Conservation (phyloP, 2,888 invertebrate species). For the Metacarcinus magister region DNA sequence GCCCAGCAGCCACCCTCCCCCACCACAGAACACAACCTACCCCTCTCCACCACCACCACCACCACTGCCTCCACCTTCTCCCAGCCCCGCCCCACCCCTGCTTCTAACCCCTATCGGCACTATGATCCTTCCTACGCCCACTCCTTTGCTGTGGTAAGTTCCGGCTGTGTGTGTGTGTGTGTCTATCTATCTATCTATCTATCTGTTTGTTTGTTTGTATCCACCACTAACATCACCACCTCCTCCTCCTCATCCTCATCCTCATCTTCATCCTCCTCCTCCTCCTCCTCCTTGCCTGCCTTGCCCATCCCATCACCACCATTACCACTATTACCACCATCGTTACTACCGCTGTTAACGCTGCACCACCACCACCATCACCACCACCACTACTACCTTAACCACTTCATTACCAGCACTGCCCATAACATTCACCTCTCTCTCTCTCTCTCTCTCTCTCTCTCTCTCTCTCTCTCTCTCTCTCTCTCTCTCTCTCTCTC, state of each 20-base stretch:
- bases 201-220: background rate
- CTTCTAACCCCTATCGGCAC: background rate
- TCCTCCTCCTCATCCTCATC: background rate
- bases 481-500: conserved; percentile 57
- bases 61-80: conserved; percentile 3
- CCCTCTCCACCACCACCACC: background rate
- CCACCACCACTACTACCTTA: background rate
- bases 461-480: conserved; percentile 69
- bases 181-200: background rate
- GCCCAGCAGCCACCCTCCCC: conserved; percentile 61
- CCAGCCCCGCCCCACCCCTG: background rate
- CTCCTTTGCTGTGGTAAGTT: background rate
- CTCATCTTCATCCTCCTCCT: background rate
- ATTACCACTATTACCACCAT: background rate
- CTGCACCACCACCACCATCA: background rate
- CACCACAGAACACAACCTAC: background rate
- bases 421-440: background rate
- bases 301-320: background rate
- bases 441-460: conserved; percentile 64
- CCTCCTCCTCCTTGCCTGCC: background rate
- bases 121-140: background rate
- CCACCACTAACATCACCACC: background rate
- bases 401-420: background rate
- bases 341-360: background rate
- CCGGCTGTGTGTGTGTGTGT: background rate